These are phyloP conservation scores for Tipula confusa DNA, from an alignment of 2,888 invertebrate genomes.

Conservation along the genomic window DNA sequence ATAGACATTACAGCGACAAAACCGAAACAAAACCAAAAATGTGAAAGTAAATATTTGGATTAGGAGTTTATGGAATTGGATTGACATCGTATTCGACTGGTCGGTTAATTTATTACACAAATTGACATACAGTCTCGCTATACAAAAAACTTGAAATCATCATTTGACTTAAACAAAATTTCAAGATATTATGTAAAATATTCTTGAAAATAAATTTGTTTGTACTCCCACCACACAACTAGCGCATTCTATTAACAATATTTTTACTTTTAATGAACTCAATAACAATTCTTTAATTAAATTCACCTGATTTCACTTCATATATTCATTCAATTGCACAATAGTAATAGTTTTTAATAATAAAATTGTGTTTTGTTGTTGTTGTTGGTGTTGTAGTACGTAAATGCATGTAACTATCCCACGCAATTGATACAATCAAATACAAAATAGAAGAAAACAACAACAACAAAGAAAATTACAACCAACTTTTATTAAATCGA, in stretches of 20 bases:
- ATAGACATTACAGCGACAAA: not conserved
- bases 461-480: not conserved
- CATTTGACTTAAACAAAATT: not conserved
- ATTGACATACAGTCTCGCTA: not conserved
- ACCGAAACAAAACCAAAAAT: not conserved
- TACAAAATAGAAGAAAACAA: not conserved
- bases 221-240: not conserved
- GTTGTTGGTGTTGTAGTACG: not conserved
- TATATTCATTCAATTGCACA: constrained; percentile 16
- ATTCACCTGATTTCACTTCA: constrained; percentile 12
- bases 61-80: not conserved
- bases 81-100: too few relatives aligned
- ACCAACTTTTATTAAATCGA: not conserved
- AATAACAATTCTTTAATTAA: constrained; percentile 20
- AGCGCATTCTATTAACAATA: not conserved
- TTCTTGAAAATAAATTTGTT: not conserved
- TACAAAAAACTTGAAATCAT: too few relatives aligned
- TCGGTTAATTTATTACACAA: not conserved
- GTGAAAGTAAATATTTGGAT: not conserved
- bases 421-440: constrained; percentile 9
- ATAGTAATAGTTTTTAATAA: constrained; percentile 25
- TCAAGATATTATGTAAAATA: not conserved
- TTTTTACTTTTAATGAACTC: not conserved
- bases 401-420: constrained; percentile 17
- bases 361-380: not conserved